phyloP scores from a whole-genome alignment of 1,140 invertebrate genomes.

The Patella vulgata region DNA sequence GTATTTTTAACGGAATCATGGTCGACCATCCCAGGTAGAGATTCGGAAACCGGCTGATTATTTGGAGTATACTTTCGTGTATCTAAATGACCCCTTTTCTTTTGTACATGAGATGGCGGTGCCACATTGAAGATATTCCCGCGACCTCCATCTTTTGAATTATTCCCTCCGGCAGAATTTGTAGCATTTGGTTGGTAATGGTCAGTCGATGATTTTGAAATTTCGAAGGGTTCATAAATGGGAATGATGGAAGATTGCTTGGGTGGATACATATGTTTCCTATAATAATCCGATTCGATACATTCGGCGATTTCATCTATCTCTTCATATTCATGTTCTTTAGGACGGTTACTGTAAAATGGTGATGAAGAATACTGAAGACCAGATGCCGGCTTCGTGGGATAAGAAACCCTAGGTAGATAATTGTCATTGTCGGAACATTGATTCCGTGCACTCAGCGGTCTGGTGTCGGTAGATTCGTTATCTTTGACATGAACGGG shows the following conservation, averaged over 20 bases:
- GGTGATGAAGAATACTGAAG: constrained; percentile 23
- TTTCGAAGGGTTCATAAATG: constrained; percentile 18
- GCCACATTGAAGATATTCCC: neutral
- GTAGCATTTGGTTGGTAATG: neutral
- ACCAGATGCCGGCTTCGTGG: constrained; percentile 8
- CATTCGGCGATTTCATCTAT: constrained; percentile 35
- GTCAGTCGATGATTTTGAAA: neutral
- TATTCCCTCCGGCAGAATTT: neutral
- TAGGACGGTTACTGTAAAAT: constrained; percentile 1
- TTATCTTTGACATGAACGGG: neutral
- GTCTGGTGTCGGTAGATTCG: neutral
- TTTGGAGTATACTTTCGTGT: too few relatives aligned
- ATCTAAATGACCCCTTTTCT: too few relatives aligned
- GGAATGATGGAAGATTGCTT: constrained; percentile 20
- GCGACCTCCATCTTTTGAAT: neutral
- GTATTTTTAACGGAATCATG: too few relatives aligned
- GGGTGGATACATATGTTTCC: constrained; percentile 20
- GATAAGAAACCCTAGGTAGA: constrained; percentile 17
- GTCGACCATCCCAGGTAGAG: too few relatives aligned
- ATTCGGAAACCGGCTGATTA: too few relatives aligned
- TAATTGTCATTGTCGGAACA: neutral
- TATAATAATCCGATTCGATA: constrained; percentile 11
- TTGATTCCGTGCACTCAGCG: too few relatives aligned
- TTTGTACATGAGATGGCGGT: too few relatives aligned
- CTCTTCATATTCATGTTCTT: constrained; percentile 23